Evolutionary conservation across 2,797 vertebrate genomes (phyloP).

Genomic region (Myripristis jacobus): DNA sequence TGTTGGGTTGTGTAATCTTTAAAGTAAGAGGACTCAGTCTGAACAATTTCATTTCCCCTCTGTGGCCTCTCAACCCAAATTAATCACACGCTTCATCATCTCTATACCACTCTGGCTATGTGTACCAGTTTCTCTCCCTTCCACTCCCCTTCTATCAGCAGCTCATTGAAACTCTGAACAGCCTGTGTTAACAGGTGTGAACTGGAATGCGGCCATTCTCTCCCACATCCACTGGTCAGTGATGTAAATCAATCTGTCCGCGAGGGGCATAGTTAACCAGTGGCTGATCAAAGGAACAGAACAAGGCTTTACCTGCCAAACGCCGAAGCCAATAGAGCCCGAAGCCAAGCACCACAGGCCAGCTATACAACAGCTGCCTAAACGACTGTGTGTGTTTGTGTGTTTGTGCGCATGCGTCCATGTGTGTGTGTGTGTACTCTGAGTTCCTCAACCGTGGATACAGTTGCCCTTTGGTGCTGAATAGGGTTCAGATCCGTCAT

Average conservation of each 20-base stretch:
- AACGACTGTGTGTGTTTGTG: conserved; percentile 16
- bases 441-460: conserved; percentile 6
- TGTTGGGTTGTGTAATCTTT: conserved; percentile 30
- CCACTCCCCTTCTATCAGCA: conserved; percentile 2
- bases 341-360: conserved; percentile 34
- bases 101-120: conserved; percentile 10
- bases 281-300: conserved; percentile 50
- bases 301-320: conserved; percentile 55
- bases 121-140: conserved; percentile 4
- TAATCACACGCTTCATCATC: conserved; percentile 29
- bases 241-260: conserved; percentile 47
- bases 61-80: conserved; percentile 17
- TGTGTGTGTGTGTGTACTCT: neutral
- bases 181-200: conserved; percentile 28
- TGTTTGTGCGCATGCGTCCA: neutral
- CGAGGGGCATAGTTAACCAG: conserved; percentile 35
- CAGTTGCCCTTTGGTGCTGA: conserved; percentile 27
- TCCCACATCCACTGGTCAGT: conserved; percentile 11
- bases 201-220: conserved; percentile 36
- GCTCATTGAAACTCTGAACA: conserved; percentile 6
- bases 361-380: conserved; percentile 41
- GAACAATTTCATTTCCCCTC: conserved; percentile 32
- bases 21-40: conserved; percentile 9
- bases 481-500: conserved; percentile 5
- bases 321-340: conserved; percentile 34